Base-by-base conservation (phyloP, 2,113 vertebrate genomes). In the Myocastor coypus region DNA sequence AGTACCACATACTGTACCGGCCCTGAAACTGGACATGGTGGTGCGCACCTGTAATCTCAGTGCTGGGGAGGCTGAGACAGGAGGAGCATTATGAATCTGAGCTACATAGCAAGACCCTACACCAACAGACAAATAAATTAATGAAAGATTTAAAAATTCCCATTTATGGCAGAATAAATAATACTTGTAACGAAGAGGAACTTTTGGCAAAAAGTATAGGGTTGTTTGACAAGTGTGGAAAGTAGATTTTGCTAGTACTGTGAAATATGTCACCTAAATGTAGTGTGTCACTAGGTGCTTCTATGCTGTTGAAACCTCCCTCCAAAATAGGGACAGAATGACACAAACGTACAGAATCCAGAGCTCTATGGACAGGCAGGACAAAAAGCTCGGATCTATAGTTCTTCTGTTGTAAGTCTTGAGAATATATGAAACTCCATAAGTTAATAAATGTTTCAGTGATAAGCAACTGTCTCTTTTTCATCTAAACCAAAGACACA, bases 131-230 rank as follows among this genome's bases (percentile, higher is more conserved):
- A 57, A 57, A 57, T 3, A 57, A 57, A 57, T 19, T 17, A 57
- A 57, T 57, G 19, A 57, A 57, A 19, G 55, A 57, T 57, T 57
- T 19, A 57, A 57, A 55, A 57, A 57, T 19, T 57, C 16, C 17
- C 55, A 57, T 57, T 91, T 89, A 82, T 87, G 34, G 26, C 16
- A 84, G 87, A 94, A 81, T 87, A 64, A 96, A 55, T 50, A 94
- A 55, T 87, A 57, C 59, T 71, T 14, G 5, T 82, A 73, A 14
- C 28, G 59, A 26, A 73, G 89, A 96, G 80, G 91, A 91, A 80
- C 75, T 52, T 37, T 77, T 92, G 83, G 86, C 68, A 83, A 82
- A 86, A 30, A 71, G 30, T 68, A 26, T 75, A 87, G 55, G 40
- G 28, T 91, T 55, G 68, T 61, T 52, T 57, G 69, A 40, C 66